Base-by-base conservation (phyloP, 2,113 vertebrate genomes). In the Archocentrus centrarchus region DNA sequence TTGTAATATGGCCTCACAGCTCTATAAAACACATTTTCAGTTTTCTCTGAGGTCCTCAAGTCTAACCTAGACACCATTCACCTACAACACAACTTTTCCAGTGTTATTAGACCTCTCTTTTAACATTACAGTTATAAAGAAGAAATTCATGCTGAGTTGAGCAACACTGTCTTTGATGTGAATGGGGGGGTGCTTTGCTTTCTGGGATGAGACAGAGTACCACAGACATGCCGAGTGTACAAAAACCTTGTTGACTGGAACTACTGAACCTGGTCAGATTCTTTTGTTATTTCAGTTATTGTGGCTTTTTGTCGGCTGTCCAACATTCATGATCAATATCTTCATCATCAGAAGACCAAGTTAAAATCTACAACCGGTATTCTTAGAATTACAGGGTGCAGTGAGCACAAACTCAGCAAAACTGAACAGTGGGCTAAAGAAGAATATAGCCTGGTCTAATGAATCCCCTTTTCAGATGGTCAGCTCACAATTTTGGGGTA, bases 1-100 rank as follows among this genome's bases (percentile, higher is more conserved):
- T 89, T 81, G 76, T 73, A 35, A 55, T 24, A 83, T 79, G 32
- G 61, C 81, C 27, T 66, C n/a, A 14, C 27, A 41, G 50, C 59
- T 73, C n/a, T 39, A n/a, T 4, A 66, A 18, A 61, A 58, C n/a
- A 24, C 17, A 18, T 24, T 35, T 35, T 35, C 24, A 87, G 55
- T 59, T 47, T 66, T 11, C 27, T 15, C 7, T 2, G 30, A 44
- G 13, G 27, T 44, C 22, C n/a, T 5, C 17, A 39, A 20, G 14
- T 1, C 9, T 3, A 14, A 3, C 17, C 15, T 11, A 35, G 27
- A 11, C 8, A 41, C 1, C 6, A 50, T 14, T 75, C 32, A 32
- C 14, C 20, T 47, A 7, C 17, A 60, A 32, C 22, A 10, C 8
- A 53, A 58, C 59, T 47, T 32, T 41, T 6, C 30, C 18, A 22